Evolutionary conservation across 2,797 vertebrate genomes (phyloP).

Genomic region (Catostomus latipinnis): DNA sequence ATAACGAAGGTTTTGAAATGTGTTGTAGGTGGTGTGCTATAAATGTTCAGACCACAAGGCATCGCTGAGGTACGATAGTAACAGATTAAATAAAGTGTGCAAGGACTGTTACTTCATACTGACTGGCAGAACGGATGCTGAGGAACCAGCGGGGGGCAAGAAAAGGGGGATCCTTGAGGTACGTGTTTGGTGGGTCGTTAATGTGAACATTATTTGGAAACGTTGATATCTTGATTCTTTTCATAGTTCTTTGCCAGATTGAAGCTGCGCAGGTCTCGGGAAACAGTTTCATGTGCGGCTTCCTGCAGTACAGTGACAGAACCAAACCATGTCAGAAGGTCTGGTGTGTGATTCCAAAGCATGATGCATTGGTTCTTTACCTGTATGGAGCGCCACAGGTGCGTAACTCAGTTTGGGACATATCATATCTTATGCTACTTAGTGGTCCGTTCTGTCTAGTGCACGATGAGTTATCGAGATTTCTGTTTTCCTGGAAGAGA

Average conservation of each 20-base stretch:
- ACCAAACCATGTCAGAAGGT: constrained; percentile 84
- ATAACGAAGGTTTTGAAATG: constrained; percentile 6
- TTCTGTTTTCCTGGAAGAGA: too few species aligned
- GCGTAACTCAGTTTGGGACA: background rate
- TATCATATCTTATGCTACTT: too few species aligned
- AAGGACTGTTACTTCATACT: constrained; percentile 81
- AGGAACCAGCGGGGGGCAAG: constrained; percentile 70
- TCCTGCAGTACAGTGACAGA: constrained; percentile 87
- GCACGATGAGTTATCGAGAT: too few species aligned
- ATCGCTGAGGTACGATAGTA: constrained; percentile 80
- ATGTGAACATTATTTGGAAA: background rate
- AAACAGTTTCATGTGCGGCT: constrained; percentile 84
- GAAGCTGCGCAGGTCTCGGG: constrained; percentile 80
- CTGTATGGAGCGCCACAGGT: constrained; percentile 89
- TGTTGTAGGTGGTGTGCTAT: constrained; percentile 86
- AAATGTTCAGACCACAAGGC: constrained; percentile 87
- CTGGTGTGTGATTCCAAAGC: constrained; percentile 86
- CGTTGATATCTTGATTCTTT: background rate
- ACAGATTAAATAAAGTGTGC: constrained; percentile 86
- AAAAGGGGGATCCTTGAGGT: constrained; percentile 81
- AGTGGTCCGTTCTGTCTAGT: too few species aligned
- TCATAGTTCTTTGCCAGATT: constrained; percentile 69
- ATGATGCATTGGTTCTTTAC: constrained; percentile 83
- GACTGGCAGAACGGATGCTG: constrained; percentile 61
- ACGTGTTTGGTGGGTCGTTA: constrained; percentile 22